Conservation (phyloP, 2,888 invertebrate species). For the Ophioninae sp. region DNA sequence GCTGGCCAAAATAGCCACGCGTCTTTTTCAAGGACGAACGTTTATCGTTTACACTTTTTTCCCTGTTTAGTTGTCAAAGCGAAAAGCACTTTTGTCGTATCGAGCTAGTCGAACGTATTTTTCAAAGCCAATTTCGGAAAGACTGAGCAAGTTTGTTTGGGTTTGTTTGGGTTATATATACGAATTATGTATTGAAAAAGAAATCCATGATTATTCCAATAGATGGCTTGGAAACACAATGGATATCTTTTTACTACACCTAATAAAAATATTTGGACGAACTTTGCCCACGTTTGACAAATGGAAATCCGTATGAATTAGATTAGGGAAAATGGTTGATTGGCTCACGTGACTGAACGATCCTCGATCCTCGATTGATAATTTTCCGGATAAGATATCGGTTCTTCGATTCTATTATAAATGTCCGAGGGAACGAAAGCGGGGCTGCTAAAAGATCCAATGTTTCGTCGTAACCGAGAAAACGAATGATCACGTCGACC, state of each 20-base stretch:
- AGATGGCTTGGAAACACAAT: too few species aligned
- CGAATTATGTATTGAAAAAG: too few species aligned
- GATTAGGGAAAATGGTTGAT: not conserved
- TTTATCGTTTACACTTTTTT: not conserved
- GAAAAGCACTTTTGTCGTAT: not conserved
- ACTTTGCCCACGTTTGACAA: too few species aligned
- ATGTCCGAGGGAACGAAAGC: constrained; percentile 59
- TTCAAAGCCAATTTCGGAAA: not conserved
- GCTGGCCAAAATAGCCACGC: constrained; percentile 43
- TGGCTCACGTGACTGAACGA: constrained; percentile 33
- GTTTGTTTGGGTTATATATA: too few species aligned
- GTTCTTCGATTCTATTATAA: constrained; percentile 33
- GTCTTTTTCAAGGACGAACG: constrained; percentile 38
- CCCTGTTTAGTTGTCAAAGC: not conserved
- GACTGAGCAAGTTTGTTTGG: not conserved
- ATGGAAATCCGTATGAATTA: not conserved
- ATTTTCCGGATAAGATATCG: constrained; percentile 22
- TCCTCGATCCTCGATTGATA: constrained; percentile 31
- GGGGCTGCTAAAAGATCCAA: constrained; percentile 46
- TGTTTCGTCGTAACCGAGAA: constrained; percentile 35
- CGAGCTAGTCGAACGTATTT: not conserved
- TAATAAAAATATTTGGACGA: too few species aligned
- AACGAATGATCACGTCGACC: constrained; percentile 40
- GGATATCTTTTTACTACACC: too few species aligned
- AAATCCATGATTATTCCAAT: too few species aligned